These are phyloP conservation scores for Erpetoichthys calabaricus DNA, from an alignment of 2,797 vertebrate species.

Conservation along the genomic window DNA sequence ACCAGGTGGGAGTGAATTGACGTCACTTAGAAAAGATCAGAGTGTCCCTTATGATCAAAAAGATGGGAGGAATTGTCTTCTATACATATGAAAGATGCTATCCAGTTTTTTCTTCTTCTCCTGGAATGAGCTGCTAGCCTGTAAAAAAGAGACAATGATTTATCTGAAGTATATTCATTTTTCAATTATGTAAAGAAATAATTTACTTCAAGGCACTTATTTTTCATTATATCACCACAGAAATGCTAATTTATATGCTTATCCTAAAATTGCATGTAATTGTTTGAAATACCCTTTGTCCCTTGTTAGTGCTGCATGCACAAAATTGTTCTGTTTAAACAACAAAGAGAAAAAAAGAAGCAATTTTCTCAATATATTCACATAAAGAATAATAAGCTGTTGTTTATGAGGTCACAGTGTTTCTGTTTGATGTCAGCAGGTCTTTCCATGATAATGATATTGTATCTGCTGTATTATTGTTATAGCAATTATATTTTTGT, in stretches of 20 bases:
- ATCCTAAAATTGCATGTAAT: slow-evolving; percentile 46
- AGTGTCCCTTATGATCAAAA: too few relatives aligned
- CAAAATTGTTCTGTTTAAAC: slow-evolving; percentile 31
- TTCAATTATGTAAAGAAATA: too few relatives aligned
- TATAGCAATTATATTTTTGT: too few relatives aligned
- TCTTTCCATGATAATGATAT: neutral
- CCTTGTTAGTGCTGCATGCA: slow-evolving; percentile 39
- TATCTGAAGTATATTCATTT: too few relatives aligned
- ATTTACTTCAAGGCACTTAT: neutral
- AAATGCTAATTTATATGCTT: slow-evolving; percentile 44
- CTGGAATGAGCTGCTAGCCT: too few relatives aligned
- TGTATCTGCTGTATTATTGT: too few relatives aligned
- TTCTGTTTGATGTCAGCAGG: slow-evolving; percentile 27
- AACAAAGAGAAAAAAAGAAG: slow-evolving; percentile 29
- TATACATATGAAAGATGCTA: too few relatives aligned
- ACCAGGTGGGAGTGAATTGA: too few relatives aligned
- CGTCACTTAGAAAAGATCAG: too few relatives aligned
- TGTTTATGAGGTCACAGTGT: slow-evolving; percentile 14
- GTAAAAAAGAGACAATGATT: too few relatives aligned
- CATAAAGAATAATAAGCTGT: slow-evolving; percentile 36
- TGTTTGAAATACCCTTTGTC: slow-evolving; percentile 42
- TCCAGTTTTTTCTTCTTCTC: too few relatives aligned
- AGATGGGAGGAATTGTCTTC: too few relatives aligned
- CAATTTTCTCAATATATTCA: slow-evolving; percentile 34
- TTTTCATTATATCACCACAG: slow-evolving; percentile 26